Conservation (phyloP, 2,797 vertebrate species). For the Spatula clypeata region DNA sequence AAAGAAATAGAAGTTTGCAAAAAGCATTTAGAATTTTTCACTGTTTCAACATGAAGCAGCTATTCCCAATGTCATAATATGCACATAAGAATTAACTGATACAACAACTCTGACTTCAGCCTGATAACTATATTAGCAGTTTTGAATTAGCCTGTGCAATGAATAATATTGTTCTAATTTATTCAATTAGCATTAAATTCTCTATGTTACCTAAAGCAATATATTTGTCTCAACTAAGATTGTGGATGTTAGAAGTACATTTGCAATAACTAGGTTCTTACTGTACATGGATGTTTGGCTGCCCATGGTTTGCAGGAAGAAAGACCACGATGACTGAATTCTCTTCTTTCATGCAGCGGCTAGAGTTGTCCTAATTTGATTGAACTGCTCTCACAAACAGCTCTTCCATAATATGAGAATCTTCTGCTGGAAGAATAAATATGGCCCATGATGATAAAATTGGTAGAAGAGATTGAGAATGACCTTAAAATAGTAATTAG, state of each 20-base stretch:
- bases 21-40: slow-evolving; percentile 31
- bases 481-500: not conserved
- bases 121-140: slow-evolving; percentile 33
- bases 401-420: not conserved
- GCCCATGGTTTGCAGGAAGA: not conserved
- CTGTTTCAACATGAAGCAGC: slow-evolving; percentile 21
- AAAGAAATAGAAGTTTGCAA: slow-evolving; percentile 24
- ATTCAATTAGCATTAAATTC: slow-evolving; percentile 22
- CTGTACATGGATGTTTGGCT: not conserved
- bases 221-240: not conserved
- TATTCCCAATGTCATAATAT: slow-evolving; percentile 10
- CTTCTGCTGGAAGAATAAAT: not conserved
- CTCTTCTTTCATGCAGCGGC: not conserved
- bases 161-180: slow-evolving; percentile 9
- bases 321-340: not conserved
- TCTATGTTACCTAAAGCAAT: not conserved
- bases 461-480: not conserved
- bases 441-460: not conserved
- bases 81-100: not conserved
- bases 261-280: not conserved
- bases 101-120: not conserved
- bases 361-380: not conserved
- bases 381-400: not conserved
- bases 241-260: not conserved
- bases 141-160: slow-evolving; percentile 17